Conservation (phyloP, 2,797 vertebrate genomes). For the Otus scops region DNA sequence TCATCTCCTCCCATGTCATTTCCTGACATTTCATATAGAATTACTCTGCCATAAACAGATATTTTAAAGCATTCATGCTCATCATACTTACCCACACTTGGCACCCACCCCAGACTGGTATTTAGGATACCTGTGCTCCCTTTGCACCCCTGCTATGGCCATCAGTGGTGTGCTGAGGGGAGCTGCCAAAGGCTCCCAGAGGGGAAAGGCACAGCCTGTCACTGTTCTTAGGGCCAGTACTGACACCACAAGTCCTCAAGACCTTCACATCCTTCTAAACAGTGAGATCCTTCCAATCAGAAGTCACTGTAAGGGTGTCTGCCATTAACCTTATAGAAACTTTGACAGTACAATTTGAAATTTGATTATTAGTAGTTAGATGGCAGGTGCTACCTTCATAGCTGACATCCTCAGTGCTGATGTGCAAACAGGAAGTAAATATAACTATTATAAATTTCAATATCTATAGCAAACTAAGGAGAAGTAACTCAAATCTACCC, state of each 20-base stretch:
- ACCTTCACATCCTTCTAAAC: neutral
- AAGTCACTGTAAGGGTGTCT: neutral
- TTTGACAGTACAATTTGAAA: neutral
- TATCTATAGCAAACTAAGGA: neutral
- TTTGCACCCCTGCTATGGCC: neutral
- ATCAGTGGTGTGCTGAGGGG: neutral
- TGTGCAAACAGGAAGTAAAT: neutral
- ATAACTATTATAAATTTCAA: neutral
- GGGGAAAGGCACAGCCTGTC: neutral
- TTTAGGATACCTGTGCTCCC: neutral
- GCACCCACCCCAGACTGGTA: neutral
- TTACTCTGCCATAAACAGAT: neutral
- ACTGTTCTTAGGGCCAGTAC: neutral
- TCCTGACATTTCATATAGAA: neutral
- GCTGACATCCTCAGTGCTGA: neutral
- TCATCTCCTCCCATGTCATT: neutral
- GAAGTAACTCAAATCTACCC: neutral
- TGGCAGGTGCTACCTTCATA: neutral
- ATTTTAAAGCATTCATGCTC: neutral
- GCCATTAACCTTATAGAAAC: neutral
- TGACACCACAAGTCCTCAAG: neutral
- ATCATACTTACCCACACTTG: neutral
- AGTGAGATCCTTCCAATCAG: neutral
- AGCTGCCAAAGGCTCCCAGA: neutral
- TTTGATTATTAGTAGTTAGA: neutral